A percentile compares a stretch with the other conserved stretches of the same genome.
Evolutionary conservation across 2,888 invertebrate genomes (phyloP).

Genomic region (Serrognathus titanus): DNA sequence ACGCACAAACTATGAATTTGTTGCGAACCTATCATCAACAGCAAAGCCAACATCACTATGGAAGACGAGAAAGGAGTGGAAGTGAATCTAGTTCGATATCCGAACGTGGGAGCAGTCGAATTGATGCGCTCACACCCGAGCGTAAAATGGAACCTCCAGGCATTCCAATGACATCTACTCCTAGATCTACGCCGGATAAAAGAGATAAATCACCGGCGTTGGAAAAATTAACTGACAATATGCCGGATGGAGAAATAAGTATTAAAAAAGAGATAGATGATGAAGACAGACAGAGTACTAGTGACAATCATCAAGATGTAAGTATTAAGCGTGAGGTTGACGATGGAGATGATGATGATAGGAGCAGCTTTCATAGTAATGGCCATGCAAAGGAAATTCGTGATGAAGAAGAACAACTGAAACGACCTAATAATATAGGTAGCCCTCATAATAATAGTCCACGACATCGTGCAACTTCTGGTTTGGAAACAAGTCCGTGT

Average conservation of each 20-base stretch:
- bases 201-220: conserved; percentile 61
- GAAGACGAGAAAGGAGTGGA: conserved; percentile 76
- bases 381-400: conserved; percentile 35
- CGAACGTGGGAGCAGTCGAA: conserved; percentile 74
- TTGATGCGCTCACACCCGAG: conserved; percentile 80
- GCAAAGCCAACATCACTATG: conserved; percentile 58
- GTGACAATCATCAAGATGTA: conserved; percentile 48
- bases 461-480: conserved; percentile 35
- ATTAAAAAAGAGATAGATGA: conserved; percentile 66
- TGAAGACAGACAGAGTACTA: conserved; percentile 51
- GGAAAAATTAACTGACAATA: conserved; percentile 43
- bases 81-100: conserved; percentile 88
- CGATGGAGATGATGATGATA: conserved; percentile 48
- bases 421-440: conserved; percentile 20
- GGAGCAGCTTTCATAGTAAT: conserved; percentile 43
- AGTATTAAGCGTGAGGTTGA: conserved; percentile 41
- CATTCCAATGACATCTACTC: conserved; percentile 54
- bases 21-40: conserved; percentile 72
- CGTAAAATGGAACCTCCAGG: conserved; percentile 64
- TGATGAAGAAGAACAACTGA: conserved; percentile 42
- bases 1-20: conserved; percentile 82
- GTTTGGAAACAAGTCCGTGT: conserved; percentile 57
- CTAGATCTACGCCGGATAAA: conserved; percentile 68
- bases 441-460: conserved; percentile 43
- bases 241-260: conserved; percentile 52